These are phyloP conservation scores for Siderastrea radians DNA, from an alignment of 92 coral and sea anemone genomes.

Conservation along the genomic window DNA sequence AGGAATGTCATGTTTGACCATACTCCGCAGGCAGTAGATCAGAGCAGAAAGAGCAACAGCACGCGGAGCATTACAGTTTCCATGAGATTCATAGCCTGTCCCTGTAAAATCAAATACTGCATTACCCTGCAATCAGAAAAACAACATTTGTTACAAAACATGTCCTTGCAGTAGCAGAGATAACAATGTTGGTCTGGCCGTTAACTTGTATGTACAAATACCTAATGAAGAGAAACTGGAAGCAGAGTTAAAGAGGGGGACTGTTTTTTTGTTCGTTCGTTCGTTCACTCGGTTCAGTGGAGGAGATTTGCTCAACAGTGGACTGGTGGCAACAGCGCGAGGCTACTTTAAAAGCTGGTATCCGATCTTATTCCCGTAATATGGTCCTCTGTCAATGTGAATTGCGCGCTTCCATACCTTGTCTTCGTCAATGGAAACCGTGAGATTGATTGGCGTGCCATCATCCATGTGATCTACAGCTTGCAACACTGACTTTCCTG, in stretches of 20 bases:
- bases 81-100: constrained; percentile 97
- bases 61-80: constrained; percentile 96
- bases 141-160: not conserved
- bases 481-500: constrained; percentile 76
- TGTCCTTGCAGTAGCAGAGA: not conserved
- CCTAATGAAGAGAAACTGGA: too few relatives aligned
- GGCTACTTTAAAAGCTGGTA: too few relatives aligned
- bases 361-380: too few relatives aligned
- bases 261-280: too few relatives aligned
- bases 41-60: constrained; percentile 92
- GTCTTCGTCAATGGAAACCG: constrained; percentile 76
- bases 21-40: constrained; percentile 95
- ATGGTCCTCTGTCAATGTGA: not conserved
- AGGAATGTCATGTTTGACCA: constrained; percentile 94
- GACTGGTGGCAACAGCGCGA: too few relatives aligned
- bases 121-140: constrained; percentile 11
- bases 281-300: too few relatives aligned
- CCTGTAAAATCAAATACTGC: constrained; percentile 93
- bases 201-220: too few relatives aligned
- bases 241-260: too few relatives aligned
- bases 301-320: too few relatives aligned
- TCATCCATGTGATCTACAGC: constrained; percentile 93
- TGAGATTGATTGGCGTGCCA: constrained; percentile 85
- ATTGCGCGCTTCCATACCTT: constrained; percentile 44
- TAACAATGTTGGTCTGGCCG: too few relatives aligned